phyloP scores from a whole-genome alignment of 2,888 invertebrate genomes.

The Coleophora flavipennella region DNA sequence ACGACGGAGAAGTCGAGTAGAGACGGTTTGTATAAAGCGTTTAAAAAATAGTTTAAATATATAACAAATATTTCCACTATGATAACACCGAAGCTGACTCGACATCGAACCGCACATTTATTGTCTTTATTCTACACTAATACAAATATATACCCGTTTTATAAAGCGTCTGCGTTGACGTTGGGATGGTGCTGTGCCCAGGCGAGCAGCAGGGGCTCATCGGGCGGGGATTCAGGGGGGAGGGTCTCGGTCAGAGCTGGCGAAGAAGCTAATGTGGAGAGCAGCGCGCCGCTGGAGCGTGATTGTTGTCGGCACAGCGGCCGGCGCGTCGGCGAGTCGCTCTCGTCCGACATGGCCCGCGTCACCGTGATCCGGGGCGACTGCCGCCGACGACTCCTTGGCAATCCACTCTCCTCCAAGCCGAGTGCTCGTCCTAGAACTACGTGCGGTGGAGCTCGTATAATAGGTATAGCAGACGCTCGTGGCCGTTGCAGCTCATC shows the following conservation, averaged over 20 bases:
- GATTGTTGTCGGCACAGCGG: constrained; percentile 64
- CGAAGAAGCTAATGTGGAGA: constrained; percentile 58
- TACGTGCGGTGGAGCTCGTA: constrained; percentile 72
- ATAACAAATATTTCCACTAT: constrained; percentile 5
- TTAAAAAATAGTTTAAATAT: constrained; percentile 39
- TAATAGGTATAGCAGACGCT: constrained; percentile 57
- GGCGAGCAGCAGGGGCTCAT: constrained; percentile 68
- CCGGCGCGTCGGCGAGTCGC: constrained; percentile 71
- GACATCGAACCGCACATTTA: constrained; percentile 49
- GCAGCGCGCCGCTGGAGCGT: constrained; percentile 64
- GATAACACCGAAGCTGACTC: constrained; percentile 45
- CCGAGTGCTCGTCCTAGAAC: constrained; percentile 75
- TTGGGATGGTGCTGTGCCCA: constrained; percentile 61
- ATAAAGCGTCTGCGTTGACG: constrained; percentile 46
- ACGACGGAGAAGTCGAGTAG: constrained; percentile 48
- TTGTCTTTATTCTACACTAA: constrained; percentile 50
- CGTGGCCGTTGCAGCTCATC: constrained; percentile 48
- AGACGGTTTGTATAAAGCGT: constrained; percentile 45
- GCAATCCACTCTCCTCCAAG: constrained; percentile 47
- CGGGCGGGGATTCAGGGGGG: constrained; percentile 40
- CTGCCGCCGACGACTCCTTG: constrained; percentile 52
- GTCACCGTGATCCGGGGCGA: constrained; percentile 82
- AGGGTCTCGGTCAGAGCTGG: constrained; percentile 50
- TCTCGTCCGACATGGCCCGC: constrained; percentile 81
- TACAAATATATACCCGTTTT: constrained; percentile 43